Percentiles rank a stretch among this genome's conserved stretches.
These are phyloP conservation scores for Clanis bilineata DNA, from an alignment of 2,888 invertebrate genomes.

Conservation along the genomic window DNA sequence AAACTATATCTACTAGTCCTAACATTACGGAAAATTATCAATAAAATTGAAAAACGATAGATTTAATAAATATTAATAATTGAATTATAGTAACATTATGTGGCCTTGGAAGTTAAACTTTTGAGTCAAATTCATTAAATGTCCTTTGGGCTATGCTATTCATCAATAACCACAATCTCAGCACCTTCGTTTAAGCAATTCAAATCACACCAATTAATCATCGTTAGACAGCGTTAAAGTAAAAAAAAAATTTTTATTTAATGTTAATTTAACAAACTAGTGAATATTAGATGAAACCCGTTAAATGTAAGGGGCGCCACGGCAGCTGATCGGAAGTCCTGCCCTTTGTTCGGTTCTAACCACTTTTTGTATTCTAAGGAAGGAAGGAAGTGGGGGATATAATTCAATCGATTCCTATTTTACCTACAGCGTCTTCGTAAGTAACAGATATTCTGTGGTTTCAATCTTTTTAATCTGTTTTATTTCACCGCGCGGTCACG, in stretches of 20 bases:
- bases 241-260: conserved; percentile 22
- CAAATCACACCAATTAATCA: background rate
- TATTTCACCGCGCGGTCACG: conserved; percentile 28
- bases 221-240: background rate
- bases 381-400: conserved; percentile 61
- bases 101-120: background rate
- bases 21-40: too few relatives aligned
- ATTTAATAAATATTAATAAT: too few relatives aligned
- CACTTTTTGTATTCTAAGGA: conserved; percentile 59
- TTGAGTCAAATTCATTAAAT: background rate
- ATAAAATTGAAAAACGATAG: too few relatives aligned
- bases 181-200: background rate
- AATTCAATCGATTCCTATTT: conserved; percentile 35
- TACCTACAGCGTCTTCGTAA: conserved; percentile 17
- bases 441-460: conserved; percentile 7
- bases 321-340: conserved; percentile 82
- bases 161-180: background rate
- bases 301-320: conserved; percentile 66
- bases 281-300: conserved; percentile 77
- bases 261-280: conserved; percentile 45
- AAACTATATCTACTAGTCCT: too few relatives aligned
- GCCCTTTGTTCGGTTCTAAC: conserved; percentile 74
- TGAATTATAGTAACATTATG: background rate
- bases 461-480: conserved; percentile 22
- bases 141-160: background rate